Evolutionary conservation across 2,113 vertebrate species (phyloP).

Genomic region (Mobula birostris): DNA sequence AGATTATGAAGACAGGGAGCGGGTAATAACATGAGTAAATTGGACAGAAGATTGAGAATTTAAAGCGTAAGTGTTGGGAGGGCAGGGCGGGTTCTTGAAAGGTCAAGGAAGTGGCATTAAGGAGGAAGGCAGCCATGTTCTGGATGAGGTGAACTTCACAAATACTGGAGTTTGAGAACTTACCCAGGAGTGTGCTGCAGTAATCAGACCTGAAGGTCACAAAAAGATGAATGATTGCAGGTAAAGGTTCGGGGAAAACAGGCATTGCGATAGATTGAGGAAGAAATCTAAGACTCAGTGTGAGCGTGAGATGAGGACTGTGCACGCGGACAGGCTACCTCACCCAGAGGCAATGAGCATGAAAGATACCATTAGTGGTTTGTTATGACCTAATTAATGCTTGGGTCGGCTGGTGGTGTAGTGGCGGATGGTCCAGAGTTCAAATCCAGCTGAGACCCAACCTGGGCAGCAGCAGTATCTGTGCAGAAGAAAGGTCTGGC

Average conservation of each 20-base stretch:
- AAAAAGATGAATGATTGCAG: neutral
- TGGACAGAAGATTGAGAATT: neutral
- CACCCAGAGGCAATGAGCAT: neutral
- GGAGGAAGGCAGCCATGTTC: neutral
- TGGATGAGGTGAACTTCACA: neutral
- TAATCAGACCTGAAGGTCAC: neutral
- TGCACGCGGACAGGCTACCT: neutral
- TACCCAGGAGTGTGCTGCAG: neutral
- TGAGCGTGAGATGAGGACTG: neutral
- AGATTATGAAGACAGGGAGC: neutral
- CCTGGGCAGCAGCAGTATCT: too few relatives aligned
- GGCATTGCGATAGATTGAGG: too few relatives aligned
- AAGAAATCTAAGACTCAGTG: neutral
- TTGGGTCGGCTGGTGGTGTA: too few relatives aligned
- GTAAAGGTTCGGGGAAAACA: neutral
- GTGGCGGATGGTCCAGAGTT: too few relatives aligned
- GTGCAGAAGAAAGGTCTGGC: too few relatives aligned
- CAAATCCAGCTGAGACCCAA: too few relatives aligned
- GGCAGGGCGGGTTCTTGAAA: neutral
- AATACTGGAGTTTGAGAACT: neutral
- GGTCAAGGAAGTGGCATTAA: neutral
- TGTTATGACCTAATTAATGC: too few relatives aligned
- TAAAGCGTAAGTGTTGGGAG: neutral
- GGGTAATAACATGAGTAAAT: neutral
- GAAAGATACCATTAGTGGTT: neutral